These are phyloP conservation scores for Sprattus sprattus DNA, from an alignment of 2,113 vertebrate species.

Conservation along the genomic window DNA sequence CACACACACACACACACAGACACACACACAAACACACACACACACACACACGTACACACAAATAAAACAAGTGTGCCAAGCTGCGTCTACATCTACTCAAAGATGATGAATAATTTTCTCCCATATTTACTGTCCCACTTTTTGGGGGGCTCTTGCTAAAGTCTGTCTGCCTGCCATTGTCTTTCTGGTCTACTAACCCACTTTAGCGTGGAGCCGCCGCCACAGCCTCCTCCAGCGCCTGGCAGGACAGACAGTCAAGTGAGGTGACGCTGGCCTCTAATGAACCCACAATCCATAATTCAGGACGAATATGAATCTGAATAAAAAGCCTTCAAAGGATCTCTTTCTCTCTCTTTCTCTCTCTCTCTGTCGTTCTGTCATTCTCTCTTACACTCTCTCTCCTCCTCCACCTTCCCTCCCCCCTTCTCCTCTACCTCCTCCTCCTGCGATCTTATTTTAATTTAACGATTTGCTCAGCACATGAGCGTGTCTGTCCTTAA, in stretches of 20 bases:
- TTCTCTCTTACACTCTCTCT: slow-evolving; percentile 8
- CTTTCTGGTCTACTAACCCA: slow-evolving; percentile 75
- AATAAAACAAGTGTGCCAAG: slow-evolving; percentile 44
- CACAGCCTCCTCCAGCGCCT: slow-evolving; percentile 56
- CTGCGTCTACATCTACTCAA: background rate
- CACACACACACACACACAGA: slow-evolving; percentile 13
- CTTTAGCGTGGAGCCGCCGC: slow-evolving; percentile 68
- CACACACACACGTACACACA: slow-evolving; percentile 35
- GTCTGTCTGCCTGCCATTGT: background rate
- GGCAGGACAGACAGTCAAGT: slow-evolving; percentile 63
- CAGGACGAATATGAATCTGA: slow-evolving; percentile 10
- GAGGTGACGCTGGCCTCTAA: slow-evolving; percentile 60
- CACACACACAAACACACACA: slow-evolving; percentile 29
- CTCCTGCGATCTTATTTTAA: background rate
- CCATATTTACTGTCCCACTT: slow-evolving; percentile 61
- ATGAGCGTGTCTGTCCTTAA: slow-evolving; percentile 25
- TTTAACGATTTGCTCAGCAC: slow-evolving; percentile 14
- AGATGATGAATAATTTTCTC: slow-evolving; percentile 59
- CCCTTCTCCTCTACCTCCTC: background rate
- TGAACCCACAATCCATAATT: slow-evolving; percentile 52
- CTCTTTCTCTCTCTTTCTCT: background rate
- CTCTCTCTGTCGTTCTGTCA: background rate
- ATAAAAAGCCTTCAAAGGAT: background rate
- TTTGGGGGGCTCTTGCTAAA: slow-evolving; percentile 20
- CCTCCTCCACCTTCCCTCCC: too few relatives aligned